Base-by-base conservation (phyloP, 2,888 invertebrate species). In the Itoplectis maculator region DNA sequence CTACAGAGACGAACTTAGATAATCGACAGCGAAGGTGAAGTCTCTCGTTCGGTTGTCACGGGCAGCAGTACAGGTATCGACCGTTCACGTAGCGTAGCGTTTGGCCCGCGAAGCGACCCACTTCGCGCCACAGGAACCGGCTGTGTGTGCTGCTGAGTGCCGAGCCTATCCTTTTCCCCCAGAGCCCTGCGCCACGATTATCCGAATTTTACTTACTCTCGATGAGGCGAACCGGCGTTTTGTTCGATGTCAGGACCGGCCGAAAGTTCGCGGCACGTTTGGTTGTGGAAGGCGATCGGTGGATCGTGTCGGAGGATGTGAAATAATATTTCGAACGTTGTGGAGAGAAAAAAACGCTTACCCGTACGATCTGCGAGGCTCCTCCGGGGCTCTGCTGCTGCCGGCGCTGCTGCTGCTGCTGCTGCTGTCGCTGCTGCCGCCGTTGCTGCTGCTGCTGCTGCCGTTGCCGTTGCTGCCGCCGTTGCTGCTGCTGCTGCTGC, bases 331-430 rank as follows among this genome's bases (percentile, higher is more conserved):
- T 59, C 42, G 42, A 42, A 66, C 40, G 54, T 45, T 40, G 9
- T 2, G 15, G 18, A 23, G 23, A 20, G 49, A 66, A 18, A 42
- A 66, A 49, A 47, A 49, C 45, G 82, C 80, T 79, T 77, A 79
- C 79, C 82, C 77, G 79, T 73, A 40, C 15, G 45, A 76, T 72
- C 61, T 72, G 82, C 76, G 65, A 77, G 59, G 49, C 76, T 61
- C 47, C 61, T 56, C 51, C 69, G 68, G 72, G 54, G 72, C 59
- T 59, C 69, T 35, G 63, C 72, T 42, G 20, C 79, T 63, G 79
- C 56, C 42, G 66, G 49, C 45, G 54, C 61, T 49, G 37, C 74
- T 45, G 59, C 54, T 68, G 59, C 42, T 54, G 54, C 61, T 59
- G 37, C 74, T 54, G 59, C 54, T 73, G 59, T 35, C 13, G 66